phyloP scores from a whole-genome alignment of 2,797 vertebrate species.

The Todus mexicanus region DNA sequence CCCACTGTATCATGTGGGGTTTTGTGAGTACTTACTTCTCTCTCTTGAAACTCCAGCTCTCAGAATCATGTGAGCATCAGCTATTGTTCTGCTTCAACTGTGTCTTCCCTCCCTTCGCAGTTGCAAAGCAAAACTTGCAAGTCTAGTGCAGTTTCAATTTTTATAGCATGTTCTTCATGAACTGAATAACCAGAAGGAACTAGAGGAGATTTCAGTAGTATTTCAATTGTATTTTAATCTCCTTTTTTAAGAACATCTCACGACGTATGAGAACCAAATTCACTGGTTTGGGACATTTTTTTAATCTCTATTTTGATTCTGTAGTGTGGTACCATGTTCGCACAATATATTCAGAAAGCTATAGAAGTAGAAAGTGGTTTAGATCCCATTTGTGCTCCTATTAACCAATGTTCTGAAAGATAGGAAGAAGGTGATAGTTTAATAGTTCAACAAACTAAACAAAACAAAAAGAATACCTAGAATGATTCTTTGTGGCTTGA shows the following conservation, averaged over 20 bases:
- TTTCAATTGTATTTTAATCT: neutral
- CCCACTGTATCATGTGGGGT: accelerated
- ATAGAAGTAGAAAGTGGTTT: neutral
- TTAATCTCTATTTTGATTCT: neutral
- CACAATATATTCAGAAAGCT: neutral
- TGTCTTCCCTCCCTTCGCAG: neutral
- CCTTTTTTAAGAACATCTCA: neutral
- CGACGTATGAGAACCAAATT: neutral
- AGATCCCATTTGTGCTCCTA: neutral
- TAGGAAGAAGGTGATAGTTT: neutral
- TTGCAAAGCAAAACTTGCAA: neutral
- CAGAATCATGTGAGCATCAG: neutral
- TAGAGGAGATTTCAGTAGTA: neutral
- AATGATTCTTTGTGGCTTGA: neutral
- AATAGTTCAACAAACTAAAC: neutral
- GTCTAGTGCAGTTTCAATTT: neutral
- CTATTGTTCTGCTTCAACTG: neutral
- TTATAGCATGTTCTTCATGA: neutral
- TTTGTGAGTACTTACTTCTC: neutral
- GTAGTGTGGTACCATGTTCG: neutral
- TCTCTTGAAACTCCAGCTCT: neutral
- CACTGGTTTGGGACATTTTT: neutral
- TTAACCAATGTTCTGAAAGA: neutral
- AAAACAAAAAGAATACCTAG: neutral
- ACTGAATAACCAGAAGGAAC: neutral